Evolutionary conservation across 2,113 vertebrate species (phyloP).

Genomic region (Cnemophilus loriae): DNA sequence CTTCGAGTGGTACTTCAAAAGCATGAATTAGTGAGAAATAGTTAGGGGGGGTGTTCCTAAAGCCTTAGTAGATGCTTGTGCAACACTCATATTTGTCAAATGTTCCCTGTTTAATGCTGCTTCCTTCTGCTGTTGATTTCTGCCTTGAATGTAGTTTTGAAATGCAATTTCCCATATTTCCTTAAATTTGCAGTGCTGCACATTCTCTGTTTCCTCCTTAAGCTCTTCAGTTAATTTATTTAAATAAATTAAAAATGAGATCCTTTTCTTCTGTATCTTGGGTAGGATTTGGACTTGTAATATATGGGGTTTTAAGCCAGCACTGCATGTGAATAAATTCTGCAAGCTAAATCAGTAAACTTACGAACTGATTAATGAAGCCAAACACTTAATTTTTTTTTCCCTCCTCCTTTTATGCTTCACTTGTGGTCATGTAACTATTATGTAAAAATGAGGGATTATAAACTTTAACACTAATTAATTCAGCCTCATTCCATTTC

Average conservation of each 20-base stretch:
- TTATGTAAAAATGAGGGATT: conserved; percentile 44
- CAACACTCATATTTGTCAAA: background rate
- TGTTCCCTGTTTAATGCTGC: background rate
- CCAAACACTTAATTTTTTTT: background rate
- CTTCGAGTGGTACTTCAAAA: background rate
- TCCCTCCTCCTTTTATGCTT: background rate
- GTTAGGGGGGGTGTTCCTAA: background rate
- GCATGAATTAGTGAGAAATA: background rate
- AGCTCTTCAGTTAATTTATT: background rate
- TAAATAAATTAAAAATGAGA: background rate
- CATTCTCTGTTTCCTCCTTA: background rate
- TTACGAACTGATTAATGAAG: conserved; percentile 17
- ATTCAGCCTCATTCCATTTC: conserved; percentile 39
- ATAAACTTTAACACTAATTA: conserved; percentile 49
- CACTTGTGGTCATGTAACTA: conserved; percentile 30
- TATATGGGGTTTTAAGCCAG: background rate
- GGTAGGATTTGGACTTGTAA: background rate
- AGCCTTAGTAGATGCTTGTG: background rate
- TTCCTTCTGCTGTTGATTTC: background rate
- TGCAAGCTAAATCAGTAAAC: conserved; percentile 7
- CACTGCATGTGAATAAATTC: background rate
- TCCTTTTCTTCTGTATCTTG: background rate
- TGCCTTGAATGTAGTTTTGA: background rate
- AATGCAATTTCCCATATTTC: background rate
- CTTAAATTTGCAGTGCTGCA: background rate